Evolutionary conservation across 2,888 invertebrate genomes (phyloP).

Genomic region (Chloromyia formosa): DNA sequence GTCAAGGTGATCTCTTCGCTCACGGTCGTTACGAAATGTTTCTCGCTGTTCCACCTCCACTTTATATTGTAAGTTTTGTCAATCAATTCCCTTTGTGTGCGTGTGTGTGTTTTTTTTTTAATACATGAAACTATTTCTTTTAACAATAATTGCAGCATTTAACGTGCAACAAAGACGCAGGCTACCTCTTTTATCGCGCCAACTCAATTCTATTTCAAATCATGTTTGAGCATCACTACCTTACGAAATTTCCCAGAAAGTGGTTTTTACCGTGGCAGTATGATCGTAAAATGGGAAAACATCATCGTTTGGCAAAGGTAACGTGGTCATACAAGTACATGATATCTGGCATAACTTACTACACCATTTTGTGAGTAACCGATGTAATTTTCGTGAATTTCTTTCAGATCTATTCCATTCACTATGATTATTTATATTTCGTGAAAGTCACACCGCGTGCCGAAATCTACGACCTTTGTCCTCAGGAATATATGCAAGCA

Average conservation of each 20-base stretch:
- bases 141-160: conserved; percentile 64
- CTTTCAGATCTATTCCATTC: conserved; percentile 57
- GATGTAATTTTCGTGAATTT: no score
- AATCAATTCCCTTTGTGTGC: not conserved
- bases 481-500: conserved; percentile 68
- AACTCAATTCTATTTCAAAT: conserved; percentile 73
- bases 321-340: no score
- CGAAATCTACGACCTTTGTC: conserved; percentile 65
- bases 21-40: conserved; percentile 73
- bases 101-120: no score
- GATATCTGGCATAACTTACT: no score
- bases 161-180: conserved; percentile 67
- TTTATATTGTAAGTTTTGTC: conserved; percentile 68
- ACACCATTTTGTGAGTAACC: no score
- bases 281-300: conserved; percentile 54
- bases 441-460: conserved; percentile 73
- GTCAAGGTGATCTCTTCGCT: conserved; percentile 67
- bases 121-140: not conserved
- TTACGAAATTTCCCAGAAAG: conserved; percentile 71
- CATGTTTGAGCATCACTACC: conserved; percentile 71
- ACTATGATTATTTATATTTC: conserved; percentile 70
- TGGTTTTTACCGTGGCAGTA: conserved; percentile 73
- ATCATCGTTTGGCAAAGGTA: conserved; percentile 57
- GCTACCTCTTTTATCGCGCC: conserved; percentile 67
- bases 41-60: conserved; percentile 69